A percentile compares a stretch with the other conserved stretches of the same genome.
Conservation (phyloP, 1,140 invertebrate species). For the Danaus melanippus region DNA sequence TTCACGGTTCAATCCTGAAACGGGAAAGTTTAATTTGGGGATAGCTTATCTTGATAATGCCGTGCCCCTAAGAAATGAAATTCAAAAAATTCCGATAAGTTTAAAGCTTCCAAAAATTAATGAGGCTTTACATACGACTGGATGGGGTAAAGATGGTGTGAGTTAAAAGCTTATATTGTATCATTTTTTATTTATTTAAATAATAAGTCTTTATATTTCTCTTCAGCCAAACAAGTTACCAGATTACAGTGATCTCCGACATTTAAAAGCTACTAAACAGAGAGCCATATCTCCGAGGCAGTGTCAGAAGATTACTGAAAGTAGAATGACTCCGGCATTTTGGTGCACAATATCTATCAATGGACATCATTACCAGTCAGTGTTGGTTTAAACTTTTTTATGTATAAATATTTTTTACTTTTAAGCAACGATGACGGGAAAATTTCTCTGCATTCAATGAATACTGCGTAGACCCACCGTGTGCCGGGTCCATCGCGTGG, state of each 20-base stretch:
- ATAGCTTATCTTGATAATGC: slow-evolving; percentile 16
- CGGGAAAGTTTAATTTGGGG: slow-evolving; percentile 17
- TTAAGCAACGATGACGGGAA: background rate
- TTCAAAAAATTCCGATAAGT: slow-evolving; percentile 21
- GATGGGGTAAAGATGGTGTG: slow-evolving; percentile 27
- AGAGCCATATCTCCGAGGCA: slow-evolving; percentile 2
- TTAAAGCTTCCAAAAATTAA: background rate
- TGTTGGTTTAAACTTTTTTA: background rate
- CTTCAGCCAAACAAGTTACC: slow-evolving; percentile 12
- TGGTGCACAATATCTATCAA: slow-evolving; percentile 15
- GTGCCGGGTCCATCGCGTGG: too few relatives aligned
- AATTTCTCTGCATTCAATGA: too few relatives aligned
- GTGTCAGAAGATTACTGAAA: slow-evolving; percentile 7
- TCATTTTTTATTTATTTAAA: background rate
- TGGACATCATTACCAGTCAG: slow-evolving; percentile 22
- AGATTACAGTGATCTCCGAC: slow-evolving; percentile 14
- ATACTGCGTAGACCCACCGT: too few relatives aligned
- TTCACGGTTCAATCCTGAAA: slow-evolving; percentile 13
- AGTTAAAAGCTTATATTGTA: slow-evolving; percentile 9
- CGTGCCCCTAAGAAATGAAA: slow-evolving; percentile 11
- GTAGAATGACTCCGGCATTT: slow-evolving; percentile 6
- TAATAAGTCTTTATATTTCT: background rate
- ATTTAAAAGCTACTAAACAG: slow-evolving; percentile 20
- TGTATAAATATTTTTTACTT: background rate
- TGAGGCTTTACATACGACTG: slow-evolving; percentile 16